Evolutionary conservation across 2,797 vertebrate genomes (phyloP).

Genomic region (Spea hammondii): DNA sequence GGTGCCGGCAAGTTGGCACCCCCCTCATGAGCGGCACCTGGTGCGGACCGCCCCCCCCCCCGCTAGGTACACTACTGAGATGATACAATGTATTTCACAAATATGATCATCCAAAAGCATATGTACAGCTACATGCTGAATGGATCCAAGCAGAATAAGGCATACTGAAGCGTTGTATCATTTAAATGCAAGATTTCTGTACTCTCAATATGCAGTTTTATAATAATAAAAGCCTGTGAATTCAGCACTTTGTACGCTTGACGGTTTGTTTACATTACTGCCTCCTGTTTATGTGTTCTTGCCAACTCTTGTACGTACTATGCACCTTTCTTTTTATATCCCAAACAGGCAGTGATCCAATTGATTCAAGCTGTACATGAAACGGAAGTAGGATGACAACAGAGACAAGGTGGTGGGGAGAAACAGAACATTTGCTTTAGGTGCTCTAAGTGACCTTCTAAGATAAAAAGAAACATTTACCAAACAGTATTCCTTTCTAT

Average conservation of each 20-base stretch:
- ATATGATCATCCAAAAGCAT: too few species aligned
- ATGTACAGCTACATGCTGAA: too few species aligned
- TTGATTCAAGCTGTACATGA: not conserved
- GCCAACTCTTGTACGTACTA: not conserved
- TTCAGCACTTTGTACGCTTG: not conserved
- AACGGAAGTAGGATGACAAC: constrained; percentile 12
- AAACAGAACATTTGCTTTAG: constrained; percentile 6
- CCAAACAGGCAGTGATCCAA: not conserved
- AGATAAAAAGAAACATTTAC: not conserved
- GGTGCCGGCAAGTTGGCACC: too few species aligned
- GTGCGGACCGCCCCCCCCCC: too few species aligned
- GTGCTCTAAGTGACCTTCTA: not conserved
- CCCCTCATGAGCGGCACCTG: too few species aligned
- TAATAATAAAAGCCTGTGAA: not conserved
- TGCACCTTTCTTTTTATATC: constrained; percentile 17
- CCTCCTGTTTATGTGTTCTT: not conserved
- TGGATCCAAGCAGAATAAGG: too few species aligned
- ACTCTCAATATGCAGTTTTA: not conserved
- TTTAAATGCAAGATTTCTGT: not conserved
- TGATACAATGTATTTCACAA: too few species aligned
- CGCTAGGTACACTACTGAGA: too few species aligned
- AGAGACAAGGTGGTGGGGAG: constrained; percentile 8
- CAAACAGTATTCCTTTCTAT: not conserved
- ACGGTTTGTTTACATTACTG: constrained; percentile 1
- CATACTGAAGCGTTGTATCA: not conserved